phyloP scores from a whole-genome alignment of 2,113 vertebrate genomes.

The Scortum barcoo region DNA sequence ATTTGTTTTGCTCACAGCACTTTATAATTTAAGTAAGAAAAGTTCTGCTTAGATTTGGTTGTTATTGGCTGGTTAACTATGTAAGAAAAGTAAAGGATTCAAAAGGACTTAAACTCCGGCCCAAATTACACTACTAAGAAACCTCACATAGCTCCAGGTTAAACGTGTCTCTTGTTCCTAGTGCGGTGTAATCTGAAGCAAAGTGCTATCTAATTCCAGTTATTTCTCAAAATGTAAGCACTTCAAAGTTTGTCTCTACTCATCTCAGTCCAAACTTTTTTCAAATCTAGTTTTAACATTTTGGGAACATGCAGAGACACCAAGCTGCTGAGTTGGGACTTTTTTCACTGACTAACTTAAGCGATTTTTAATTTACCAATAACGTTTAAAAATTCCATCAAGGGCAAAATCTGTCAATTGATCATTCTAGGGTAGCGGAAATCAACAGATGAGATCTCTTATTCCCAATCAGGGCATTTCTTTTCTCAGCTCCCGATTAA shows the following conservation, averaged over 20 bases:
- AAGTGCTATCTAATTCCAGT: slow-evolving; percentile 39
- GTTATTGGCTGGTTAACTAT: neutral
- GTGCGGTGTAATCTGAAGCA: neutral
- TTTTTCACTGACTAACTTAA: neutral
- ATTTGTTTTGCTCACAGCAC: neutral
- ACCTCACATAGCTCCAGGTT: neutral
- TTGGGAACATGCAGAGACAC: neutral
- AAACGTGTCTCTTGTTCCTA: neutral
- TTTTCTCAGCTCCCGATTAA: slow-evolving; percentile 5
- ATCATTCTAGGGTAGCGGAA: slow-evolving; percentile 13
- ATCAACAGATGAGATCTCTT: neutral
- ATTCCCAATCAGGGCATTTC: neutral
- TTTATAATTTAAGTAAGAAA: neutral
- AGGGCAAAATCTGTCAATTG: slow-evolving; percentile 64
- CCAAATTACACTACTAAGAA: neutral
- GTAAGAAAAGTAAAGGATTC: neutral
- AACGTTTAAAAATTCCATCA: slow-evolving; percentile 39
- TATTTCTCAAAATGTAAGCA: neutral
- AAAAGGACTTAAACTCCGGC: neutral
- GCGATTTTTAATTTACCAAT: slow-evolving; percentile 24
- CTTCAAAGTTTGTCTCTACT: neutral
- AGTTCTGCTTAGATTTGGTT: neutral
- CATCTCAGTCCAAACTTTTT: neutral
- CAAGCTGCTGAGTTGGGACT: neutral
- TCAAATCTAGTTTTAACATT: slow-evolving; percentile 26